Percentiles rank a stretch among this genome's conserved stretches.
Evolutionary conservation across 2,888 invertebrate genomes (phyloP).

Genomic region (Eupithecia dodoneata): DNA sequence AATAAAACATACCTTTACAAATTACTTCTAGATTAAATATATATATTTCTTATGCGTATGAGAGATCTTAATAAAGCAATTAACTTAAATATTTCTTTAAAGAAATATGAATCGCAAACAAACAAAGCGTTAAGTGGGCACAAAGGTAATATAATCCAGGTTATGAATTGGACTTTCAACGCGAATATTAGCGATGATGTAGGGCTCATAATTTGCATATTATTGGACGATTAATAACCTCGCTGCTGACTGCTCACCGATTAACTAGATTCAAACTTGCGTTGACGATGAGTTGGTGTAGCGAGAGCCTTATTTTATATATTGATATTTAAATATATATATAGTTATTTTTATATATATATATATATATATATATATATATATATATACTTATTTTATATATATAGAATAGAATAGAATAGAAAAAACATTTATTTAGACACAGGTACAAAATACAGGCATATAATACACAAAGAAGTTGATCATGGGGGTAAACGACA

Average conservation of each 20-base stretch:
- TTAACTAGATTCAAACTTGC: conserved; percentile 43
- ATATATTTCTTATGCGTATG: not conserved
- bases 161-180: conserved; percentile 31
- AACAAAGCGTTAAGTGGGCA: conserved; percentile 2
- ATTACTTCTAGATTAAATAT: no score
- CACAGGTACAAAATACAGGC: no score
- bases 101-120: not conserved
- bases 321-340: no score
- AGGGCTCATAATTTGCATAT: conserved; percentile 56
- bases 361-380: no score
- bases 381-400: no score
- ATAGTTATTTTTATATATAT: no score
- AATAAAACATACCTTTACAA: not conserved
- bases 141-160: conserved; percentile 9
- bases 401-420: no score
- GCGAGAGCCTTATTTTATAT: not conserved
- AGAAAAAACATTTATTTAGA: no score
- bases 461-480: no score
- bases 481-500: no score
- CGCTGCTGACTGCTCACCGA: conserved; percentile 39
- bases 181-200: conserved; percentile 40
- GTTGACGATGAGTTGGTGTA: not conserved
- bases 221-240: conserved; percentile 61
- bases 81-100: not conserved
- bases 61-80: not conserved